Evolutionary conservation across 2,113 vertebrate species (phyloP), one percentile per base, ranked within the genome.

Genomic region (Otocyon megalotis): DNA sequence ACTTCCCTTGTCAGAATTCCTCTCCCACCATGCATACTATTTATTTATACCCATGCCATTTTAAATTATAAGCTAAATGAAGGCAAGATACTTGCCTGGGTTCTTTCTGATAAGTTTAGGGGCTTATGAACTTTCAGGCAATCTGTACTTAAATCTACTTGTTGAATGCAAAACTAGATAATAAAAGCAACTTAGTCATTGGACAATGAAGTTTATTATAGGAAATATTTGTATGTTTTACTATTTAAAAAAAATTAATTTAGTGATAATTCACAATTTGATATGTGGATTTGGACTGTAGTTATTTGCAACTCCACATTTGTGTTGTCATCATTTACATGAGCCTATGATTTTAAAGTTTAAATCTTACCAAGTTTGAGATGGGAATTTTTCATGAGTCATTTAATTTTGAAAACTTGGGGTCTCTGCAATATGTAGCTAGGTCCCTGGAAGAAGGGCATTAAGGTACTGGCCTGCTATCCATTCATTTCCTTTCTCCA

Each of bases 31-130:
- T 20, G 50, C 22, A 84, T 17, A 32, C 5, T 48, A 4, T 85
- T 90, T 82, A 30, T 48, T 88, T 71, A 60, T 71, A 81, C 16
- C 77, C 43, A 43, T n/a, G 15, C 50, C 5, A 74, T 90, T 83
- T 90, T 32, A 74, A 90, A 84, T 62, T 63, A n/a, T 83, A 88
- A 88, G 11, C n/a, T 88, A 60, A 88, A 53, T 76, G 53, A 81
- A 93, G 79, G 17, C 22, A 87, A 22, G 20, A 53, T 43, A 93
- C 0, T 88, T 67, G 32, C 74, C 10, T 87, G 15, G 11, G 0
- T 28, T 93, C 20, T 76, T 94, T 76, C 10, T 88, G 85, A 53
- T 93, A 94, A 80, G 90, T 81, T 80, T 43, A 93, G 1, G 2
- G 37, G 87, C 11, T 26, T 85, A 13, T 87, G 43, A 2, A 80